Evolutionary conservation across 23 tunicate genomes (phyloP), one percentile per base, ranked within the genome.

Genomic region (Pegea sp.): DNA sequence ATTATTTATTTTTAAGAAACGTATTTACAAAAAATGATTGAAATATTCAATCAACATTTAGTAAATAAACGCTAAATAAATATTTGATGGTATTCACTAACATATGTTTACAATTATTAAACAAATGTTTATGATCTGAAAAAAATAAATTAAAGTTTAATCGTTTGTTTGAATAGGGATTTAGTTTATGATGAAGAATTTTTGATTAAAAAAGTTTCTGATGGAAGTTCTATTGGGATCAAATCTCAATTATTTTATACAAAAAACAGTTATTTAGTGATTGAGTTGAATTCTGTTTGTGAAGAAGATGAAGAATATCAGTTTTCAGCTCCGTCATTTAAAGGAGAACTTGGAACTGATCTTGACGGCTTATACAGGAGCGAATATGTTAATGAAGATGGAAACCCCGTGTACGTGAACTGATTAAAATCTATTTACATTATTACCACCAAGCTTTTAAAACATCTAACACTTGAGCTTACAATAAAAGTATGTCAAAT

Each of bases 301-400:
- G 58, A 33, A 52, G 64, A 26, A 22, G 77, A 68, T 19, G 38
- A 64, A 26, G 38, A 11, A 0, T 78, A 78, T 53, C 59, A 44
- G 11, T 19, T 78, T 24, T 21, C 25, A 3, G 69, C 62, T 43
- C 23, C 52, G 0, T 42, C 32, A 5, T 78, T 63, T 34, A 24
- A 50, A 4, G 75, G 65, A 23, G 72, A 63, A 46, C 72, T 78
- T 5, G 71, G 68, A 16, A 63, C 66, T 64, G 77, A 70, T 60
- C 34, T 78, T 34, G 42, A 34, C 20, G 92, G 92, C 2, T 21
- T 78, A 16, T 78, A 78, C 52, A 48, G 92, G 42, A 78, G 92
- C 46, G 77, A 71, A 38, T 78, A 78, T 62, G 57, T 26, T 23
- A 70, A 70, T 31, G 59, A 53, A 22, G 54, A 23, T 27, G 92